These are phyloP conservation scores for Panthera tigris DNA, from an alignment of 2,113 vertebrate genomes.

Conservation along the genomic window DNA sequence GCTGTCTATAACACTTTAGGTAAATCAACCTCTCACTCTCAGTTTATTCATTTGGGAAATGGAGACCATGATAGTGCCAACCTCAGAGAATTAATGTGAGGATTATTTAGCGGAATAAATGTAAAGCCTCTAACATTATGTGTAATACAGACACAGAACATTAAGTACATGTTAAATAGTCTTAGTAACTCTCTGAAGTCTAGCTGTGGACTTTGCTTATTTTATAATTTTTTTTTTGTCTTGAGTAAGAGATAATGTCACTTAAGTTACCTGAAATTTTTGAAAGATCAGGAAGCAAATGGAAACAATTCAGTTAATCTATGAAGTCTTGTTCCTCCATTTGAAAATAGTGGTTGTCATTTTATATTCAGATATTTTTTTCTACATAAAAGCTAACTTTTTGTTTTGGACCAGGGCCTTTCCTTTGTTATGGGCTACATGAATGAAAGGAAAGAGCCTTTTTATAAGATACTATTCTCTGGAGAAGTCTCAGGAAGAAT, in stretches of 20 bases:
- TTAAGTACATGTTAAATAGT: background rate
- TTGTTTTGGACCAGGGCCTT: constrained; percentile 75
- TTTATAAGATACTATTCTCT: constrained; percentile 88
- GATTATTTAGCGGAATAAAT: background rate
- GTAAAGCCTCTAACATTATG: background rate
- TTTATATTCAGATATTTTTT: background rate
- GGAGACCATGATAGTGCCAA: background rate
- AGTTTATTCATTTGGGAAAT: background rate
- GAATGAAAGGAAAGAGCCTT: constrained; percentile 89
- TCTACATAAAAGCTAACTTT: background rate
- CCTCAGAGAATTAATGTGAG: background rate
- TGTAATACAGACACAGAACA: background rate
- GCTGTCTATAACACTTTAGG: background rate
- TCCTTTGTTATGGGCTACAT: constrained; percentile 86
- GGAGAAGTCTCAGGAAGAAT: constrained; percentile 87
- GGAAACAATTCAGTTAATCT: background rate
- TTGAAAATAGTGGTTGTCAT: background rate
- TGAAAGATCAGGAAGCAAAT: background rate
- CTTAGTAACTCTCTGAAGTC: background rate
- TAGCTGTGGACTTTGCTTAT: background rate
- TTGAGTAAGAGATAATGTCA: background rate
- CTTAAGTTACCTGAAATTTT: constrained; percentile 17
- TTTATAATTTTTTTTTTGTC: background rate
- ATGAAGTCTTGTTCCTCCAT: background rate
- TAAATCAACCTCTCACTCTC: background rate